Evolutionary conservation across 2,113 vertebrate species (phyloP).

Genomic region (Cnemophilus loriae): DNA sequence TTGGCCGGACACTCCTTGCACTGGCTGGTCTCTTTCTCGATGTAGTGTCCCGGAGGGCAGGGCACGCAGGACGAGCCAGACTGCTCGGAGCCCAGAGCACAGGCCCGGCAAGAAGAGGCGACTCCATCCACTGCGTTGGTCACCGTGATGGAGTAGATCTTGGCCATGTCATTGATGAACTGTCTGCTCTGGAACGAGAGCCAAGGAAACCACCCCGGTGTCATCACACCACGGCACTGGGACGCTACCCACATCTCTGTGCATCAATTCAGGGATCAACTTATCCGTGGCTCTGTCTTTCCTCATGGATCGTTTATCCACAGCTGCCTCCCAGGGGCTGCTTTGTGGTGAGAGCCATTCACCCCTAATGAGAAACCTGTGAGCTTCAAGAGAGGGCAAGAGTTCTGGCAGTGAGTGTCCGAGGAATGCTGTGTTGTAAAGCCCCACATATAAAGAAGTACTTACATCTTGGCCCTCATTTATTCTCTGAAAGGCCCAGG

Average conservation of each 20-base stretch:
- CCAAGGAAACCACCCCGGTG: background rate
- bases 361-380: background rate
- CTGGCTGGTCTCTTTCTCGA: constrained; percentile 82
- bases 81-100: constrained; percentile 82
- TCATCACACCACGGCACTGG: rapidly evolving
- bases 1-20: constrained; percentile 86
- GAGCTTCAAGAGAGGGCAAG: background rate
- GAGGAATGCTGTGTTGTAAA: background rate
- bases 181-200: constrained; percentile 78
- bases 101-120: constrained; percentile 84
- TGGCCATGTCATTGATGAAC: constrained; percentile 84
- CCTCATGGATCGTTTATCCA: background rate
- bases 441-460: background rate
- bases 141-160: constrained; percentile 89
- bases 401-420: background rate
- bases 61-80: constrained; percentile 87
- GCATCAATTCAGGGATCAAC: background rate
- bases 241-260: background rate
- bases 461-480: constrained; percentile 90
- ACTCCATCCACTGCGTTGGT: constrained; percentile 88
- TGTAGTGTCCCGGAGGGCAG: constrained; percentile 90
- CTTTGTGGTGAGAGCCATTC: background rate
- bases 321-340: background rate
- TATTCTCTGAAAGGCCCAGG: constrained; percentile 97
- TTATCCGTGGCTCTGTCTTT: background rate